Percentiles rank a stretch among this genome's conserved stretches.
phyloP scores from a whole-genome alignment of 2,113 vertebrate species.

The Crotalus viridis region DNA sequence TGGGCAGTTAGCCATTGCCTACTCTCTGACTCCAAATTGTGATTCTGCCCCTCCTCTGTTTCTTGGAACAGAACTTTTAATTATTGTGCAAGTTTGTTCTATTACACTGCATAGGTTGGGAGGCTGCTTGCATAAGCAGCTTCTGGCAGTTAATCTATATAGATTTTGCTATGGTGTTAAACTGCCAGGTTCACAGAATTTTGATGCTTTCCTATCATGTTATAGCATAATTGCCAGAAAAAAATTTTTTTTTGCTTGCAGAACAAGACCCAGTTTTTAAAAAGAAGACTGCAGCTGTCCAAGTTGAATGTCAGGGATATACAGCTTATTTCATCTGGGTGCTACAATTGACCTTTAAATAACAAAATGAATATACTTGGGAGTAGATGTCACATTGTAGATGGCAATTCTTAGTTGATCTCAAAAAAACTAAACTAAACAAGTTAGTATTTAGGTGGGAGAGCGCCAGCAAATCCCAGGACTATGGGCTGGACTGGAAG shows the following conservation, averaged over 20 bases:
- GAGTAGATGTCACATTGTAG: neutral
- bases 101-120: neutral
- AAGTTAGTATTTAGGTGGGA: neutral
- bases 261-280: neutral
- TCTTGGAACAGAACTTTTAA: neutral
- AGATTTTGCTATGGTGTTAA: neutral
- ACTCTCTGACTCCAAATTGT: neutral
- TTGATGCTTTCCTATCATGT: neutral
- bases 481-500: neutral
- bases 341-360: neutral
- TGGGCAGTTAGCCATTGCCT: neutral
- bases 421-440: neutral
- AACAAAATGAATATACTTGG: neutral
- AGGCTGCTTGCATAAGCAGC: neutral
- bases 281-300: neutral
- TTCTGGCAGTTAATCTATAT: neutral
- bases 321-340: neutral
- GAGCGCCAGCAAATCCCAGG: neutral
- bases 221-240: neutral
- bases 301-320: neutral
- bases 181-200: neutral
- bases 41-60: neutral
- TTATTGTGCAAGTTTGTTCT: neutral
- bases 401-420: neutral
- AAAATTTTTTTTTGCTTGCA: neutral